Evolutionary conservation across 2,888 invertebrate species (phyloP), one percentile per base, ranked within the genome.

Genomic region (Formica aserva): DNA sequence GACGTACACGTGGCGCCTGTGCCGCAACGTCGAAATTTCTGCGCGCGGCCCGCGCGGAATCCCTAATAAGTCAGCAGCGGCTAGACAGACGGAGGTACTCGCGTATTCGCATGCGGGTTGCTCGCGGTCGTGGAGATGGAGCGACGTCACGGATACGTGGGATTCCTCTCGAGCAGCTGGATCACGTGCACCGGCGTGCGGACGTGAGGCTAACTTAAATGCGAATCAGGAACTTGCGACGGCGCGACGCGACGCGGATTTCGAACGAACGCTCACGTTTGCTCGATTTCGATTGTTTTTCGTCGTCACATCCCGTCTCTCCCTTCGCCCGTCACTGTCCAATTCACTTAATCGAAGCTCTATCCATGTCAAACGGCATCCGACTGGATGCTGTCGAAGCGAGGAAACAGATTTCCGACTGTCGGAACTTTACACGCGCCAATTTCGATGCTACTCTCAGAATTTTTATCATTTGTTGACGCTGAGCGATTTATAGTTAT

Each of bases 81-180:
- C 89, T 90, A 89, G 89, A 89, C 89, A 89, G 32, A 35, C 90
- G 85, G 85, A 80, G 85, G 69, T 76, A 26, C 72, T 26, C 72
- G 65, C 83, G 76, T 89, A 87, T 86, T 90, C 88, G 89, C 88
- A 90, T 89, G 89, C 86, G 84, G 83, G 76, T 86, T 84, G 85
- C 82, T 77, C 88, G 65, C 84, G 77, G 82, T 52, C 52, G 52
- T 74, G 69, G 86, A 86, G 91, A 91, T 88, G 89, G 91, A 87
- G 92, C 93, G 93, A 93, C 93, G 93, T 93, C 92, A 92, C 90
- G 91, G 89, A 93, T 88, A 92, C 90, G 89, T 90, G 91, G 92
- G 93, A 92, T 92, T 92, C 92, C 92, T 92, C 92, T 87, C 87
- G 89, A 92, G 91, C 94, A 94, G 94, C 94, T 94, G 94, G 92